A percentile compares a stretch with the other conserved stretches of the same genome.
These are phyloP conservation scores for Onychomys leucogaster DNA, from an alignment of 2,797 vertebrate species.

Conservation along the genomic window DNA sequence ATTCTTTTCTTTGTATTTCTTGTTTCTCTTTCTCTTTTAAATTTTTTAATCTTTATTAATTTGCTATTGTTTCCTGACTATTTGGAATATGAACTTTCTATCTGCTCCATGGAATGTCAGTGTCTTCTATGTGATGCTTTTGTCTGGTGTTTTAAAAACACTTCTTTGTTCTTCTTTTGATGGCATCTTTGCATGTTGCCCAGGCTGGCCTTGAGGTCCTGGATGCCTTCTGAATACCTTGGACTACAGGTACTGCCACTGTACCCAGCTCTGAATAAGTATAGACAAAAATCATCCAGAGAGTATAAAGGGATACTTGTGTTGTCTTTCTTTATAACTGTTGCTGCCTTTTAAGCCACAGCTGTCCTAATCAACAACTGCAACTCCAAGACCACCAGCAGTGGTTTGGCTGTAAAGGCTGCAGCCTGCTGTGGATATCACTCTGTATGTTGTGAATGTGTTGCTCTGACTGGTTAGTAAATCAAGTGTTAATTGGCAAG, in stretches of 20 bases:
- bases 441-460: too few relatives aligned
- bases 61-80: constrained; percentile 29
- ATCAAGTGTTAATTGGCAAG: too few relatives aligned
- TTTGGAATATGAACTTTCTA: constrained; percentile 22
- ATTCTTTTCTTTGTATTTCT: not conserved
- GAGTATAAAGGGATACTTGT: not conserved
- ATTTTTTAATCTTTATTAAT: not conserved
- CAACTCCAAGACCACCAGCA: too few relatives aligned
- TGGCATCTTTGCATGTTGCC: too few relatives aligned
- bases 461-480: too few relatives aligned
- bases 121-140: not conserved
- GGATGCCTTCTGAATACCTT: not conserved
- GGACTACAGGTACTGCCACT: too few relatives aligned
- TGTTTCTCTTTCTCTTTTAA: not conserved
- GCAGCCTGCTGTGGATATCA: too few relatives aligned
- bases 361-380: too few relatives aligned
- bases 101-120: not conserved
- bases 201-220: not conserved
- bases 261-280: not conserved
- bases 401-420: too few relatives aligned
- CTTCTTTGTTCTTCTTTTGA: not conserved
- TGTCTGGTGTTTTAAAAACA: not conserved
- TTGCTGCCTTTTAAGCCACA: too few relatives aligned
- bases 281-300: not conserved
- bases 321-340: too few relatives aligned